A percentile compares a stretch with the other conserved stretches of the same genome.
phyloP scores from a whole-genome alignment of 2,797 vertebrate genomes.

The Heliangelus exortis region DNA sequence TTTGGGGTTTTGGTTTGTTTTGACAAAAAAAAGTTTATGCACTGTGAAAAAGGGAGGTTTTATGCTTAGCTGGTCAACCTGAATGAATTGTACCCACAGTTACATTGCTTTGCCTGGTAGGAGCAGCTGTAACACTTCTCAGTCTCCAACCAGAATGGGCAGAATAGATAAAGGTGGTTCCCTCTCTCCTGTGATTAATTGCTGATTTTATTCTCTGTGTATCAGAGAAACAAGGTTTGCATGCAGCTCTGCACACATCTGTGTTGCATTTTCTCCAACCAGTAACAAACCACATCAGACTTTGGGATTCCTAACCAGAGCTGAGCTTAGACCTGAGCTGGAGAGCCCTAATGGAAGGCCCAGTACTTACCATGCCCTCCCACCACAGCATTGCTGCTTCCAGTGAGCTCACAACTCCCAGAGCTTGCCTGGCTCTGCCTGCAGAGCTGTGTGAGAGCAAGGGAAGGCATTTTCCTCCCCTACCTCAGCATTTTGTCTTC shows the following conservation, averaged over 20 bases:
- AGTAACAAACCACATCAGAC: not conserved
- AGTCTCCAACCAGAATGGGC: not conserved
- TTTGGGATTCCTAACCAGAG: not conserved
- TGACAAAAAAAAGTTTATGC: not conserved
- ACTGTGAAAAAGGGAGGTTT: not conserved
- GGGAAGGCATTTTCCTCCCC: not conserved
- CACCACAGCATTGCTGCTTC: not conserved
- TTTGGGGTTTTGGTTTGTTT: not conserved
- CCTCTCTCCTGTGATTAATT: not conserved
- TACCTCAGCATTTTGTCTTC: not conserved
- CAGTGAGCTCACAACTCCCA: not conserved
- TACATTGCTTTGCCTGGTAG: not conserved
- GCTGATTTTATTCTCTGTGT: not conserved
- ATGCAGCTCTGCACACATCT: not conserved
- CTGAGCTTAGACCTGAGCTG: not conserved
- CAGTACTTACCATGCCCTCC: not conserved
- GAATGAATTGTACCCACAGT: not conserved
- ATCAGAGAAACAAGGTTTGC: conserved; percentile 6
- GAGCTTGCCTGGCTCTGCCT: not conserved
- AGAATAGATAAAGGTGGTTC: not conserved
- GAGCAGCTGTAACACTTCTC: not conserved
- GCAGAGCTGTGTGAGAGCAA: not conserved
- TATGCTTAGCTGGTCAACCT: not conserved
- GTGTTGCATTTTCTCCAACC: not conserved
- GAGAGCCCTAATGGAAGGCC: not conserved